phyloP scores from a whole-genome alignment of 2,797 vertebrate genomes.

The Neoniphon sammara region DNA sequence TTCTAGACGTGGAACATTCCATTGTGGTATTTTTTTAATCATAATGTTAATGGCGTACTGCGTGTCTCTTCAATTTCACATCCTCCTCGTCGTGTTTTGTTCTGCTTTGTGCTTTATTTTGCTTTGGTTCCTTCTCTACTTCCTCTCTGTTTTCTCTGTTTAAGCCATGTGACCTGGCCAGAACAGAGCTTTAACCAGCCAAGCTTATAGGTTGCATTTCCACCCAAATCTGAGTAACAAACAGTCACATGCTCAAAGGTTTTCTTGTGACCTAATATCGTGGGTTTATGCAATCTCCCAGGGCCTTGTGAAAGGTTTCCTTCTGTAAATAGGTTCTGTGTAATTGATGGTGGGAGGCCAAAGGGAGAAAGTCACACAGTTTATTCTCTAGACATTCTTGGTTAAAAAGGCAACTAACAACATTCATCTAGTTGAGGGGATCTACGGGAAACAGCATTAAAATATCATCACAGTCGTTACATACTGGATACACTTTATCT shows the following conservation, averaged over 20 bases:
- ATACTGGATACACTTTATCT: neutral
- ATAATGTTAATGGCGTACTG: neutral
- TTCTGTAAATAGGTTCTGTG: constrained; percentile 73
- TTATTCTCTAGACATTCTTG: constrained; percentile 59
- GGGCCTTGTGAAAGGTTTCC: constrained; percentile 72
- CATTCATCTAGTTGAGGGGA: constrained; percentile 22
- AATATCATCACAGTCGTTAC: constrained; percentile 9
- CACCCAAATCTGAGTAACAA: constrained; percentile 60
- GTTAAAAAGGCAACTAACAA: constrained; percentile 51
- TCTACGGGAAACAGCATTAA: constrained; percentile 47
- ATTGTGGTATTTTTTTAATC: neutral
- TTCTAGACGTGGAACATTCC: no score
- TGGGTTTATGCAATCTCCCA: constrained; percentile 72
- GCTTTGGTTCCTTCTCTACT: constrained; percentile 20
- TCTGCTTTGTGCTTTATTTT: constrained; percentile 45
- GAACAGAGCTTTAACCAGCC: constrained; percentile 21
- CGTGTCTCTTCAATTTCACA: constrained; percentile 45
- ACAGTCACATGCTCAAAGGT: constrained; percentile 76
- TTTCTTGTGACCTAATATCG: constrained; percentile 65
- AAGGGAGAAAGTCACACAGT: constrained; percentile 43
- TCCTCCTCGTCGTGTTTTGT: constrained; percentile 64
- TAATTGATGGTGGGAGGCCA: constrained; percentile 38
- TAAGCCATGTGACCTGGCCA: constrained; percentile 53
- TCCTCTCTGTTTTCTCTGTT: constrained; percentile 28
- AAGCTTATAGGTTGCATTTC: constrained; percentile 41